Base-by-base conservation (phyloP, 2,797 vertebrate genomes). In the Xiphorhynchus erythropygius region DNA sequence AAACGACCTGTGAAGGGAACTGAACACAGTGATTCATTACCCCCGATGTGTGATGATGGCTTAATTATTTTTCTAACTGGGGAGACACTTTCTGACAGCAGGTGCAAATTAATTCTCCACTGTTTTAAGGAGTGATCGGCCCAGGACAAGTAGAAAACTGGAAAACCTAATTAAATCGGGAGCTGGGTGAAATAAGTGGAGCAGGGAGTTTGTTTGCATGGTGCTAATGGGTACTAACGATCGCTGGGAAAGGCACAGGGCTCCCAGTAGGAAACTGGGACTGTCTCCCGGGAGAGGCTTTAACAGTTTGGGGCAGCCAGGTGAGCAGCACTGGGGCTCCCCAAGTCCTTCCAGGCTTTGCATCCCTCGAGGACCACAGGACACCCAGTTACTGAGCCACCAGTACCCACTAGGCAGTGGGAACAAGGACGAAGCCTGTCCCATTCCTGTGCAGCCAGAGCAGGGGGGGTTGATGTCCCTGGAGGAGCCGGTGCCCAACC, bases 161-260 rank as follows among this genome's bases (percentile, higher is more conserved):
- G 97, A 96, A 97, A 98, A 98, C 97, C 98, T 98, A 98, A 98
- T 98, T 98, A 98, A 98, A 98, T 97, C 71, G 44, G 98, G 98
- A 98, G 97, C 96, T 94, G 91, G 94, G 96, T 92, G 95, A 97
- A 98, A 98, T 97, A 97, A 98, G 98, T 97, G 98, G 98, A 98
- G 98, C 95, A 19, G 96, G 96, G 97, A 97, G 97, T 97, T 94
- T 97, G 98, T 97, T 97, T 98, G 98, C 91, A 85, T 13, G 96
- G 92, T 68, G 90, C 96, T 96, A 98, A 98, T 89, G 94, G 97
- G 96, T 96, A 98, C 97, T 97, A 97, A 98, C 87, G 83, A 95
- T 87, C 71, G 79, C 90, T 52, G 77, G 91, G 74, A 96, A 93
- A 95, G 96, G 97, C 89, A 93, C 50, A 28, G 80, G 63, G 87